Evolutionary conservation across 2,113 vertebrate species (phyloP), one percentile per base, ranked within the genome.

Genomic region (Chaenocephalus aceratus): DNA sequence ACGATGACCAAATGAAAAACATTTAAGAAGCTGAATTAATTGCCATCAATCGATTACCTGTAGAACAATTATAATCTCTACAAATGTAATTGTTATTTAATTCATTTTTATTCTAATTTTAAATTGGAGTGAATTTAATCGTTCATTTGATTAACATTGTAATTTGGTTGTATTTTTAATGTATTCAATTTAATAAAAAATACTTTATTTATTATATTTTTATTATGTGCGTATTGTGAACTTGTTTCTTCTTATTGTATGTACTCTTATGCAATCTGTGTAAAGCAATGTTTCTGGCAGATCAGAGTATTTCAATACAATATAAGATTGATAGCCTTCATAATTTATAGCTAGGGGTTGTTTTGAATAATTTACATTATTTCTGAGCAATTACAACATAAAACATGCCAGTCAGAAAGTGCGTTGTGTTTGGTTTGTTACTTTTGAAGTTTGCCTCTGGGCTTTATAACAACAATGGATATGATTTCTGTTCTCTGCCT

Each of bases 401-500:
- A 36, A 14, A 72, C 61, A 65, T 26, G 48, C 2, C 65, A 54
- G 21, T 46, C 30, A 49, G 2, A 77, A 4, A 41, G 6, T 14
- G 8, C 7, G 7, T 15, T 58, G 14, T 36, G 64, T 57, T 83
- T 85, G 4, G 0, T 71, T 74, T 72, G 61, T 78, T 63, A 64
- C 45, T 54, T 72, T n/a, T 71, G 5, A 14, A 26, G 58, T 41
- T 71, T 34, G 61, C 52, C 44, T 79, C 30, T 48, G 36, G 58
- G 53, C 59, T 86, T 79, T 80, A 34, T 77, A 72, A 78, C 75
- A 78, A 58, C 65, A 44, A 70, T 56, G 44, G 69, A 83, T 74
- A 64, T 56, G 41, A 69, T 86, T 84, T 82, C 53, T 78, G 23
- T 83, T 83, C 67, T 86, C 76, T 51, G 60, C 72, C 75, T 63